Base-by-base conservation (phyloP, 1,140 invertebrate genomes). In the Cecropterus lyciades region DNA sequence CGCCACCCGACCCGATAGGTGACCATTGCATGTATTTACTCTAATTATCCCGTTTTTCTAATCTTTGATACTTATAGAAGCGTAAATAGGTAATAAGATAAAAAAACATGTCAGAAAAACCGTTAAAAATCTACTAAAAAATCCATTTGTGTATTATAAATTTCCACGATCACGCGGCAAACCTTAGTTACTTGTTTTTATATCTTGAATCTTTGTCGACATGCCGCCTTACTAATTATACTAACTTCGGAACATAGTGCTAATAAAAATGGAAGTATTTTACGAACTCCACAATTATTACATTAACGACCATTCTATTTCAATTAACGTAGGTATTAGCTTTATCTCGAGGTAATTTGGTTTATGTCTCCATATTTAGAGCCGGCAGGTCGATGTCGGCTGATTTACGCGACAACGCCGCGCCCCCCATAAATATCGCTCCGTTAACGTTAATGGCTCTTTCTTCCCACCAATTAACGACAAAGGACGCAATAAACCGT, bases 401-500 rank as follows among this genome's bases (percentile, higher is more conserved):
- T 67, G 69, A 67, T 71, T 69, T 71, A 71, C 65, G 62, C 53
- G 55, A 51, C 56, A 40, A 33, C 51, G 16, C 56, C 64, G 64
- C 51, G 49, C 20, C 59, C 59, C 9, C 59, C 40, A 67, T 63
- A 68, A 63, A 64, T 15, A 49, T 17, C 49, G 46, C 42, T 42
- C 51, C 65, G 67, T 75, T 55, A 67, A 42, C 30, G 68, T 53
- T 76, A 73, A 76, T 69, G 67, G 68, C 65, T 42, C 15, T 69
- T 75, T 68, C 62, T 70, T 73, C 57, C 24, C 51, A 30, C 17
- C 64, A 56, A 57, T 72, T 72, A 67, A 64, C 63, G 56, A 68
- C 64, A 73, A 72, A 68, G 67, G 71, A 70, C 64, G 16, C 67
- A 37, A 66, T 73, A 68, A 70, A 69, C 63, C 13, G 24, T 30